Conservation (phyloP, 1,140 invertebrate species). For the Aphelinus certus region DNA sequence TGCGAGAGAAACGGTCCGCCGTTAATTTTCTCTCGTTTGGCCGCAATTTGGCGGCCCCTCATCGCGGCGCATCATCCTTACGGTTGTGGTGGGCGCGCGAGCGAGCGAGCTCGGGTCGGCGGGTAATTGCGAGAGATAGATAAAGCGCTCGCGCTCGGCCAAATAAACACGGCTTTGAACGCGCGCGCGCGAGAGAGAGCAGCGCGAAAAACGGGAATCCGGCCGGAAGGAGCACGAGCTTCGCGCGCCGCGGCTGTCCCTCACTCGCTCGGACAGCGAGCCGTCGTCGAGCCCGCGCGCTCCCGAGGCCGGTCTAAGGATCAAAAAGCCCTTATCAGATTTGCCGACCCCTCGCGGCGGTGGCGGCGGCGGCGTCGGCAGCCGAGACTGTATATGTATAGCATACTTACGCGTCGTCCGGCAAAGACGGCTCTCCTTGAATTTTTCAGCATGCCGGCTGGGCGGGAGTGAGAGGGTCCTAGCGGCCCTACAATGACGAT, state of each 20-base stretch:
- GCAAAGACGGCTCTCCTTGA: conserved; percentile 56
- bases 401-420: conserved; percentile 20
- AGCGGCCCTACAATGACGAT: conserved; percentile 48
- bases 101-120: background rate
- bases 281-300: background rate
- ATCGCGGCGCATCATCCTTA: conserved; percentile 7
- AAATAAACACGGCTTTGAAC: background rate
- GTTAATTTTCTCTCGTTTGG: conserved; percentile 36
- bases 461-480: conserved; percentile 47
- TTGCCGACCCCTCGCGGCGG: conserved; percentile 56
- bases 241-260: no score
- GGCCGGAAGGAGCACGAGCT: no score
- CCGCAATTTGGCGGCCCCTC: conserved; percentile 25
- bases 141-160: conserved; percentile 9
- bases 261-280: no score
- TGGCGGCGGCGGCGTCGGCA: conserved; percentile 44
- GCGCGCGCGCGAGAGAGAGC: no score
- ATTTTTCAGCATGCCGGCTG: conserved; percentile 60
- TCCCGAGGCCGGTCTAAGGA: conserved; percentile 46
- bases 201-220: no score
- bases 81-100: background rate
- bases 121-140: conserved; percentile 35
- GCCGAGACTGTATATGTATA: conserved; percentile 53
- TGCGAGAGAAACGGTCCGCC: background rate
- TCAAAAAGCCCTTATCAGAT: conserved; percentile 65